A percentile compares a stretch with the other conserved stretches of the same genome.
Evolutionary conservation across 2,888 invertebrate species (phyloP).

Genomic region (Ligdia adustata): DNA sequence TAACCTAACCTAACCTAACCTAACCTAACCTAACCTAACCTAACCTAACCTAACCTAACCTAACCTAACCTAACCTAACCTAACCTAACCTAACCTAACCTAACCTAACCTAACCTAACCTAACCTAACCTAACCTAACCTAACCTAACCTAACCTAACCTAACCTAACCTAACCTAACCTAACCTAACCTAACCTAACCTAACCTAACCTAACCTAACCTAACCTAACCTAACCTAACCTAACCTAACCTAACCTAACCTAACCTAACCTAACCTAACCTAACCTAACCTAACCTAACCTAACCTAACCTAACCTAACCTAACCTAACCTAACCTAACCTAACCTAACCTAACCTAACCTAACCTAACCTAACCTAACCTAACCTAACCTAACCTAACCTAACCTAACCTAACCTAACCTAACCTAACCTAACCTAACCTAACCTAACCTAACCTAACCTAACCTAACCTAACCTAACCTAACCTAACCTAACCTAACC

Average conservation of each 20-base stretch:
- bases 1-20: constrained; percentile 25
- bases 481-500: too few relatives aligned
- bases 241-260: constrained; percentile 41
- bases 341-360: constrained; percentile 31
- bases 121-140: constrained; percentile 7
- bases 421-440: constrained; percentile 23
- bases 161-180: constrained; percentile 23
- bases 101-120: constrained; percentile 23
- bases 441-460: constrained; percentile 16
- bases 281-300: constrained; percentile 31
- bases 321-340: constrained; percentile 27
- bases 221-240: constrained; percentile 41
- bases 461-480: constrained; percentile 15
- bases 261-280: too few relatives aligned
- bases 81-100: constrained; percentile 24
- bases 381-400: too few relatives aligned
- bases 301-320: constrained; percentile 22
- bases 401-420: too few relatives aligned
- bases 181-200: constrained; percentile 17
- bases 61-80: constrained; percentile 24
- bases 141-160: constrained; percentile 13
- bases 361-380: constrained; percentile 27
- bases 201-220: constrained; percentile 33
- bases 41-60: constrained; percentile 28
- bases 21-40: not conserved